Evolutionary conservation across 2,113 vertebrate species (phyloP).

Genomic region (Passer montanus): DNA sequence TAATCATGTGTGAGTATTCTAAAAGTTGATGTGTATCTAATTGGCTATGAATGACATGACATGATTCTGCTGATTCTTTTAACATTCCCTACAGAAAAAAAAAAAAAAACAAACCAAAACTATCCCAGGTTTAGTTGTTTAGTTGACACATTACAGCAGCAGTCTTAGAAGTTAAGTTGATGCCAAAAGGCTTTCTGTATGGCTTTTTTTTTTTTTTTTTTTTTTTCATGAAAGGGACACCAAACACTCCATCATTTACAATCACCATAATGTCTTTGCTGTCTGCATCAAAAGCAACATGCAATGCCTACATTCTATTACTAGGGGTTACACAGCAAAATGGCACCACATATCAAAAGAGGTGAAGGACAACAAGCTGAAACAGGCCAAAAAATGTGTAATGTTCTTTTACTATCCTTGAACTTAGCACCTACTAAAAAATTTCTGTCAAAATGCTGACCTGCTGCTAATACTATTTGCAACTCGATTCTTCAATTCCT

Average conservation of each 20-base stretch:
- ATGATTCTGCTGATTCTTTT: not conserved
- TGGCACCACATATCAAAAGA: not conserved
- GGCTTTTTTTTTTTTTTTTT: no score
- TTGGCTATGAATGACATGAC: not conserved
- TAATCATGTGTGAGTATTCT: not conserved
- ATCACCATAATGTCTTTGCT: not conserved
- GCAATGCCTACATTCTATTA: not conserved
- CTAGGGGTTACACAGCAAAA: not conserved
- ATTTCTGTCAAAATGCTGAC: not conserved
- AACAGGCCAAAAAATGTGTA: not conserved
- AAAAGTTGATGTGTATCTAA: not conserved
- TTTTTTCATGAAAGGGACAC: no score
- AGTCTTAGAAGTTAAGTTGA: no score
- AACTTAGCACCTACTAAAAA: not conserved
- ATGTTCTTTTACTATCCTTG: not conserved
- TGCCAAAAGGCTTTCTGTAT: no score
- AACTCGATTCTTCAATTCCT: not conserved
- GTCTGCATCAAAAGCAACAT: not conserved
- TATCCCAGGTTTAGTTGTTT: no score
- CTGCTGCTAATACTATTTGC: not conserved
- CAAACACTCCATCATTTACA: not conserved
- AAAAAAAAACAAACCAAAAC: no score
- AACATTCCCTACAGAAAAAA: not conserved
- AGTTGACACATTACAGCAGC: no score
- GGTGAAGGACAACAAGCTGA: not conserved